Evolutionary conservation across 1,140 invertebrate genomes (phyloP).

Genomic region (Agraylea sexmaculata): DNA sequence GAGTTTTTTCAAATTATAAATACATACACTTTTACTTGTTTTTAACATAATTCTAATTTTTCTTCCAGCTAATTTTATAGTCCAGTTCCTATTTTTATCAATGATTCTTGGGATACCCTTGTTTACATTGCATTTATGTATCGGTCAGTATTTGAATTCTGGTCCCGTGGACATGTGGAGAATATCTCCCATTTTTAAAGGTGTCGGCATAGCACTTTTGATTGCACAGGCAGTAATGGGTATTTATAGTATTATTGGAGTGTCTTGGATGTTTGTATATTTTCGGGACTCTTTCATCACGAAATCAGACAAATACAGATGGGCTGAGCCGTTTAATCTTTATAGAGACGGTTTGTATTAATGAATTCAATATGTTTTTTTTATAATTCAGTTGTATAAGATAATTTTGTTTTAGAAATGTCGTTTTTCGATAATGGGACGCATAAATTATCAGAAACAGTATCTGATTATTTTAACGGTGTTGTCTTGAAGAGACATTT

Average conservation of each 20-base stretch:
- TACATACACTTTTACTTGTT: background rate
- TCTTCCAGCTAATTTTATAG: constrained; percentile 68
- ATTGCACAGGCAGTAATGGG: constrained; percentile 69
- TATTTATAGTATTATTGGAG: constrained; percentile 73
- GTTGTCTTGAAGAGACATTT: constrained; percentile 63
- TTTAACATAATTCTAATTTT: constrained; percentile 19
- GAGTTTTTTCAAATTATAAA: constrained; percentile 23
- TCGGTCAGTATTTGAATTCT: constrained; percentile 73
- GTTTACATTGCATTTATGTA: constrained; percentile 70
- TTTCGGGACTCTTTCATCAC: constrained; percentile 80
- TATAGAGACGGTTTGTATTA: constrained; percentile 48
- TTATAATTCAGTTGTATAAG: background rate
- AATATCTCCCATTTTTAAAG: constrained; percentile 83
- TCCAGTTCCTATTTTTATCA: constrained; percentile 79
- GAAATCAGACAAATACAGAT: constrained; percentile 65
- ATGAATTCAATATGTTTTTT: background rate
- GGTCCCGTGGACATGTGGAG: constrained; percentile 86
- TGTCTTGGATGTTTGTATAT: constrained; percentile 85
- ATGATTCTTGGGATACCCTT: constrained; percentile 75
- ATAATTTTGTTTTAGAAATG: constrained; percentile 13
- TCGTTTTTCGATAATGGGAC: constrained; percentile 21
- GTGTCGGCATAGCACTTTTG: constrained; percentile 72
- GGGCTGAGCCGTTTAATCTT: constrained; percentile 60
- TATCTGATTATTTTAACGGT: constrained; percentile 73
- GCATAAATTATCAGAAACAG: constrained; percentile 59